Conservation (phyloP, 2,797 vertebrate species). For the Luscinia luscinia region DNA sequence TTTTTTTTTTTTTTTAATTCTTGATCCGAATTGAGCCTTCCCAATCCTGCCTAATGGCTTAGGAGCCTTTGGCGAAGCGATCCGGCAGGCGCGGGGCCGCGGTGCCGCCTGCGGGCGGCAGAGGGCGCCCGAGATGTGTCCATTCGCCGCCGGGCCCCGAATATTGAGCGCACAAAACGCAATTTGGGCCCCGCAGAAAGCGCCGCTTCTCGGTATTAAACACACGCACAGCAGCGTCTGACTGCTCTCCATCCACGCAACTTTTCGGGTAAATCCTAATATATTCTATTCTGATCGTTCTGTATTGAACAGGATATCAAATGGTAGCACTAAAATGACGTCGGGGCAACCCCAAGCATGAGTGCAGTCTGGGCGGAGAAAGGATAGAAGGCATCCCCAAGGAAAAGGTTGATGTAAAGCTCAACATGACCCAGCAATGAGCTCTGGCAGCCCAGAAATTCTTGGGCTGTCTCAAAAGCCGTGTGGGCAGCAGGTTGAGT, state of each 20-base stretch:
- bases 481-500: fast-evolving
- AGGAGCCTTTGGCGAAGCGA: not conserved
- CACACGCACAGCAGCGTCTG: fast-evolving
- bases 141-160: not conserved
- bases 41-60: not conserved
- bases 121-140: slow-evolving; percentile 72
- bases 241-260: fast-evolving
- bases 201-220: fast-evolving
- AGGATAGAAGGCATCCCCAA: not conserved
- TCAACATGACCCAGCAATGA: not conserved
- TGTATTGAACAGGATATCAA: not conserved
- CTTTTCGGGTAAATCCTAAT: not conserved
- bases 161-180: fast-evolving
- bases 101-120: slow-evolving; percentile 60
- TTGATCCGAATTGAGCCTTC: not conserved
- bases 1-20: not conserved
- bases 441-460: not conserved
- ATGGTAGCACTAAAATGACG: not conserved
- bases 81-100: not conserved
- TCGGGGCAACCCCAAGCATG: not conserved
- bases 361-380: fast-evolving
- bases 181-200: not conserved
- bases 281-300: fast-evolving
- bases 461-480: not conserved
- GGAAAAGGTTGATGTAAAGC: not conserved